Evolutionary conservation across 2,113 vertebrate species (phyloP).

Genomic region (Callionymus lyra): DNA sequence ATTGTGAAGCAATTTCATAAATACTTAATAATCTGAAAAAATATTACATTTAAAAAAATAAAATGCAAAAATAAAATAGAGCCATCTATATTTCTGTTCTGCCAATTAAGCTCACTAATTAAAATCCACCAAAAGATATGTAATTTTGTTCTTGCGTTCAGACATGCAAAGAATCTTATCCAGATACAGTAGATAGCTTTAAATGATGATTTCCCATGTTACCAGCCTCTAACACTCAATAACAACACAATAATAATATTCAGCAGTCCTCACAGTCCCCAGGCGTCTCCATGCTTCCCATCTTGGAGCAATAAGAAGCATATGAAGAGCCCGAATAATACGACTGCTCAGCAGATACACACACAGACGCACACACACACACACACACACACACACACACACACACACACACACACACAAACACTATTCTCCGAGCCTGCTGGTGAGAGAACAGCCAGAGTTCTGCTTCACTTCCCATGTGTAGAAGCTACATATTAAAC

Average conservation of each 20-base stretch:
- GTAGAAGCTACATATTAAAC: constrained; percentile 64
- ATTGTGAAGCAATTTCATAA: no score
- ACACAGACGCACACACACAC: constrained; percentile 17
- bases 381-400: constrained; percentile 10
- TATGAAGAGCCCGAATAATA: constrained; percentile 59
- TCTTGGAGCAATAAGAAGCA: constrained; percentile 45
- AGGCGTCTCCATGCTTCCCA: constrained; percentile 21
- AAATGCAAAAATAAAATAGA: no score
- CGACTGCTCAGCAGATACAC: constrained; percentile 19
- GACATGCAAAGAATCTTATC: not conserved
- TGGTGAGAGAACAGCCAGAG: constrained; percentile 41
- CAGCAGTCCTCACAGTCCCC: constrained; percentile 13
- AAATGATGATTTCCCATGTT: constrained; percentile 12
- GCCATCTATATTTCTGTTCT: no score
- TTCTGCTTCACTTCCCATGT: constrained; percentile 63
- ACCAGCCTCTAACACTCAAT: constrained; percentile 27
- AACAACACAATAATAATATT: constrained; percentile 30
- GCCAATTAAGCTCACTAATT: no score
- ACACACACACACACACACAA: constrained; percentile 9
- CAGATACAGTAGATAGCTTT: constrained; percentile 10
- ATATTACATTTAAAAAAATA: no score
- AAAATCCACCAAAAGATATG: no score
- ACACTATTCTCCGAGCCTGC: constrained; percentile 19
- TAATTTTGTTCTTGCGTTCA: no score
- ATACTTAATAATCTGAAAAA: no score